Conservation (phyloP, 2,113 vertebrate species). For the Octodon degus region DNA sequence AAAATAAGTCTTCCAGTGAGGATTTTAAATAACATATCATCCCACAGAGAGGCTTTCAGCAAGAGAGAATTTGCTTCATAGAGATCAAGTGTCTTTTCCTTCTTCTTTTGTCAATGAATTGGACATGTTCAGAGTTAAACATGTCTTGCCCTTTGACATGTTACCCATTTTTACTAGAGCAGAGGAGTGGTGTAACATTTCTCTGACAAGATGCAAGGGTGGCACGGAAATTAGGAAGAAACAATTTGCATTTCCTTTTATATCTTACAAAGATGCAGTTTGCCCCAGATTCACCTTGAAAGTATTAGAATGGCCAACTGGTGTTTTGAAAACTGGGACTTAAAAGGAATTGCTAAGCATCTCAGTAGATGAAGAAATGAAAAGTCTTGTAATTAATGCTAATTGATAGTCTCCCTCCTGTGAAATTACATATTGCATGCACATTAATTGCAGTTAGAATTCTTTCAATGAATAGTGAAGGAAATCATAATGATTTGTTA, state of each 20-base stretch:
- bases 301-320: not conserved
- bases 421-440: constrained; percentile 69
- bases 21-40: constrained; percentile 18
- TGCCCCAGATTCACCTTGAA: constrained; percentile 26
- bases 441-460: constrained; percentile 69
- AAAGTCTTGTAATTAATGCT: constrained; percentile 63
- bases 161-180: not conserved
- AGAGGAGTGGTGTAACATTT: constrained; percentile 37
- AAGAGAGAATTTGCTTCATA: not conserved
- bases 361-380: constrained; percentile 70
- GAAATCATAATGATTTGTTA: constrained; percentile 61
- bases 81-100: constrained; percentile 31
- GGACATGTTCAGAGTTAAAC: constrained; percentile 50
- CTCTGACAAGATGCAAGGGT: not conserved
- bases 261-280: constrained; percentile 49
- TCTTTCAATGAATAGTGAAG: constrained; percentile 59
- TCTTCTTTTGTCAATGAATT: not conserved
- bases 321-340: constrained; percentile 39
- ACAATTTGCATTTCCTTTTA: constrained; percentile 53
- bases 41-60: not conserved
- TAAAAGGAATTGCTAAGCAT: constrained; percentile 49
- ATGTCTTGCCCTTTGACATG: not conserved
- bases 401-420: constrained; percentile 30
- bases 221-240: constrained; percentile 14
- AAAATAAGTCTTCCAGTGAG: constrained; percentile 40